Evolutionary conservation across 2,888 invertebrate species (phyloP).

Genomic region (Parapristionchus giblindavisi): DNA sequence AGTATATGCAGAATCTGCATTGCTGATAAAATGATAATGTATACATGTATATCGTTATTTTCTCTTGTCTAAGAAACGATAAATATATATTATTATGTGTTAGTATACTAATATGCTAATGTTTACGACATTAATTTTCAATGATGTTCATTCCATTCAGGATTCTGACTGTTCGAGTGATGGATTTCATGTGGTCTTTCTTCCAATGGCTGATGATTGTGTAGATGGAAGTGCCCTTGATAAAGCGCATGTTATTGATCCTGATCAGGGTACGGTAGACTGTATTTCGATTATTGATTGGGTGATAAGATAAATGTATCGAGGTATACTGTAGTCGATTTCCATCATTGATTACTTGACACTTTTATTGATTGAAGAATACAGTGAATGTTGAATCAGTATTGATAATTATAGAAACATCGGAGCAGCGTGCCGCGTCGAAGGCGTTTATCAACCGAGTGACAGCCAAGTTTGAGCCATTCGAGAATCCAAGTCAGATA

Average conservation of each 20-base stretch:
- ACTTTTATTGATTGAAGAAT: too few species aligned
- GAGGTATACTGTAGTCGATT: too few species aligned
- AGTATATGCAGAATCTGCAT: too few species aligned
- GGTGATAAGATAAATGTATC: too few species aligned
- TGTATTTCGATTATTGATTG: background rate
- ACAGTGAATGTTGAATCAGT: background rate
- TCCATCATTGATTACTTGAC: too few species aligned
- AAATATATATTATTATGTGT: too few species aligned
- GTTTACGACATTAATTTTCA: background rate
- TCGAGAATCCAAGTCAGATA: constrained; percentile 35
- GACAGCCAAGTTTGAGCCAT: constrained; percentile 26
- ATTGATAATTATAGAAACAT: constrained; percentile 6
- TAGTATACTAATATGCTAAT: too few species aligned
- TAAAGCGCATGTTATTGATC: constrained; percentile 9
- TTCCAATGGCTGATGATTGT: constrained; percentile 45
- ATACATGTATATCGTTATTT: too few species aligned
- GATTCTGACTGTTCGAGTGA: constrained; percentile 46
- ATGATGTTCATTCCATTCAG: background rate
- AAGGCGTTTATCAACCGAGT: constrained; percentile 5
- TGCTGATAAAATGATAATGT: too few species aligned
- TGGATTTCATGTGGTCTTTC: constrained; percentile 45
- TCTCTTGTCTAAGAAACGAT: too few species aligned
- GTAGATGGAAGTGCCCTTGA: constrained; percentile 26
- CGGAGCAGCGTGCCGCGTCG: constrained; percentile 8
- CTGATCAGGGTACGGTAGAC: constrained; percentile 1